Base-by-base conservation (phyloP, 2,113 vertebrate species). In the Syngnathus scovelli region DNA sequence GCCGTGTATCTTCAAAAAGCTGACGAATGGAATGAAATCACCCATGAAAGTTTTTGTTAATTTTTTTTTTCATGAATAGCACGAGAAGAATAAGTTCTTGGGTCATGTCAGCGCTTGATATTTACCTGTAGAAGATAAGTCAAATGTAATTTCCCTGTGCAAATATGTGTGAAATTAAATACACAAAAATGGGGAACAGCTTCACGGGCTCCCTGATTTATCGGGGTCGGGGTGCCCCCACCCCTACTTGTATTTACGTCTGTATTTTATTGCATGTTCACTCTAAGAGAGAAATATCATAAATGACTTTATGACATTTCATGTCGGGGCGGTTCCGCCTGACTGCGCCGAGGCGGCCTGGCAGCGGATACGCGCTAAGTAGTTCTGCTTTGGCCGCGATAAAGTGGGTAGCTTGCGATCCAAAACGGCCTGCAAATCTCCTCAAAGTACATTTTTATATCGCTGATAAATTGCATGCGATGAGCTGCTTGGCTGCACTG, bases 141-240 rank as follows among this genome's bases (percentile, higher is more conserved):
- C 81, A 90, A 90, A 90, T 90, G 87, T 89, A 87, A 91, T 92
- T 90, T 90, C 78, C 82, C 74, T 88, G 87, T 91, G 89, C 90
- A 90, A 91, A 91, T 91, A 85, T 78, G 85, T 90, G 89, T 90
- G 87, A 90, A 90, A 92, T 91, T 87, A 91, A 90, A 89, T 76
- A 89, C 85, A 92, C 83, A 88, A 83, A 78, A 83, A 79, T 60
- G 10, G 55, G 13, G 55, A 15, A 84, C 72, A 80, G 81, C 69
- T 83, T 87, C 87, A 84, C 77, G 61, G 88, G 72, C 66, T 51
- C 36, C 75, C 78, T 74, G 83, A 87, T 89, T 89, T 82, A 83
- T 36, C 55, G 0, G 27, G 55, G 27, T 5, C 27, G 27, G 27
- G 27, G 27, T 33, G 27, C 27, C 27, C 27, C 27, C 27, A 33